Evolutionary conservation across 2,113 vertebrate genomes (phyloP).

Genomic region (Argyrosomus japonicus): DNA sequence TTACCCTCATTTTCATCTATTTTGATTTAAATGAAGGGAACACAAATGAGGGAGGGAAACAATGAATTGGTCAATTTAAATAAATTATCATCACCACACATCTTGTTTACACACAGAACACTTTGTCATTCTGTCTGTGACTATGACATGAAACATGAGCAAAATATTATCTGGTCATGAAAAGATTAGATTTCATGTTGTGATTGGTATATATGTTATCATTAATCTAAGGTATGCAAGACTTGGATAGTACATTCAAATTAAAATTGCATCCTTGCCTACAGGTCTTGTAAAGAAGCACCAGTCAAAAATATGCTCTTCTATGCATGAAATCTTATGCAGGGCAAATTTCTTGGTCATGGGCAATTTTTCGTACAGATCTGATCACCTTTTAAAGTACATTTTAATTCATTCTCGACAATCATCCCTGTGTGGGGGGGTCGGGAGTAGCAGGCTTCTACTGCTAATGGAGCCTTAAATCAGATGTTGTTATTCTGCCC

Average conservation of each 20-base stretch:
- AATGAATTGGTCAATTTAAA: background rate
- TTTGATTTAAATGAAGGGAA: background rate
- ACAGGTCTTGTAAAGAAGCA: background rate
- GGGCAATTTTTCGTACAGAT: background rate
- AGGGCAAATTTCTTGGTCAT: background rate
- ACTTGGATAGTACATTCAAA: background rate
- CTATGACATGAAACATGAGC: background rate
- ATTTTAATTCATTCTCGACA: constrained; percentile 34
- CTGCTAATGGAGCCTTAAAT: constrained; percentile 63
- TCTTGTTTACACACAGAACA: background rate
- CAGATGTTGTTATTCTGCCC: constrained; percentile 60
- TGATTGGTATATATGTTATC: background rate
- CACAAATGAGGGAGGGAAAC: background rate
- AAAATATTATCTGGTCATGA: background rate
- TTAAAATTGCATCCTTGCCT: background rate
- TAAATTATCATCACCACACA: background rate
- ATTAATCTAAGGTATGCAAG: background rate
- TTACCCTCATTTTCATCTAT: background rate
- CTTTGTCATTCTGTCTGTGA: background rate
- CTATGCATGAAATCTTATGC: background rate
- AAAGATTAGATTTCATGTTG: background rate
- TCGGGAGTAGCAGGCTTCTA: constrained; percentile 39
- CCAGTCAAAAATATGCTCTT: background rate
- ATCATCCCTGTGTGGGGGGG: constrained; percentile 29
- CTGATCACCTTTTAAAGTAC: constrained; percentile 36